Evolutionary conservation across 2,797 vertebrate species (phyloP), one percentile per base, ranked within the genome.

Genomic region (Eupleurogrammus muticus): DNA sequence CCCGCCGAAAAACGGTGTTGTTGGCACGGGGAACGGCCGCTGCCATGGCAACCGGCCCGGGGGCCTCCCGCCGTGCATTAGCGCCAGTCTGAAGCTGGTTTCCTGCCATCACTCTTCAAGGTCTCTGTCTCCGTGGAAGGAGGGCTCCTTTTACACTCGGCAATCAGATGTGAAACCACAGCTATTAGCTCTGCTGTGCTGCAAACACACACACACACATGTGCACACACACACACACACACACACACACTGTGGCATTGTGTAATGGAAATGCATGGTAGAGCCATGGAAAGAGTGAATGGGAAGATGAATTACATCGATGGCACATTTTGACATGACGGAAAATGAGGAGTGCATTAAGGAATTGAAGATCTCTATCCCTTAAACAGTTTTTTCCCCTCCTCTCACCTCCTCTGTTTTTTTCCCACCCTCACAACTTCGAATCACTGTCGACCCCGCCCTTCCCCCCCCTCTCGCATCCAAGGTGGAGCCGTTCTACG

Each of bases 401-500:
- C n/a, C 28, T 61, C 9, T 73, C 35, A 1, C 49, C 48, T 32
- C 42, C 50, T 58, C 17, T 56, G 13, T 54, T 24, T 21, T 11
- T 46, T 21, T 65, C 21, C 40, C 4, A 10, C 19, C 9, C 12
- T 42, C 48, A 13, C 23, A 57, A 36, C 44, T 62, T 28, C 6
- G n/a, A n/a, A n/a, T n/a, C 12, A 21, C 53, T 9, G 38, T 42
- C 68, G 46, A 69, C 21, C 14, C 62, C 61, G 0, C 3, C 49
- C 8, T 21, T n/a, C n/a, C 36, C n/a, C 47, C 28, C 51, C 32
- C 9, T 42, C 35, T 75, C 23, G 23, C 13, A 34, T 44, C 50
- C 35, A 56, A 99, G 98, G 97, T 99, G 66, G 98, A 99, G 79
- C 97, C 97, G 14, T 99, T 99, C 88, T 99, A 97, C 48, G 93